These are phyloP conservation scores for Amphipyra berbera DNA, from an alignment of 2,888 invertebrate genomes.

Conservation along the genomic window DNA sequence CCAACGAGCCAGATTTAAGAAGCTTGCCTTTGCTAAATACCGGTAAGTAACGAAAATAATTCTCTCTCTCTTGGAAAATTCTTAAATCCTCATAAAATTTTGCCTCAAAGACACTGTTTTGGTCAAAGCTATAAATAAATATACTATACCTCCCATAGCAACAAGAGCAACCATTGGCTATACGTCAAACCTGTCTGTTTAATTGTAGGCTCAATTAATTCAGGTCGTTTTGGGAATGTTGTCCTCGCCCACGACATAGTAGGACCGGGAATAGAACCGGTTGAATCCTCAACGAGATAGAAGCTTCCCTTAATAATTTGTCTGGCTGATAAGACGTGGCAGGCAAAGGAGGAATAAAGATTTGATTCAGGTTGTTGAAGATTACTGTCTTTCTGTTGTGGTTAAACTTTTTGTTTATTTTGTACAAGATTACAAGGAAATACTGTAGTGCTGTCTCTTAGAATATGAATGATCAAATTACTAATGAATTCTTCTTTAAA, in stretches of 20 bases:
- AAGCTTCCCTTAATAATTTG: slow-evolving; percentile 50
- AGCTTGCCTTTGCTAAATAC: neutral
- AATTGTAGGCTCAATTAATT: slow-evolving; percentile 62
- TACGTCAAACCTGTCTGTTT: slow-evolving; percentile 54
- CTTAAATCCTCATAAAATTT: no score
- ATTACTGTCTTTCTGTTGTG: slow-evolving; percentile 9
- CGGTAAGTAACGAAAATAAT: no score
- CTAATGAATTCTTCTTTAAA: no score
- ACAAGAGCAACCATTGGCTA: slow-evolving; percentile 29
- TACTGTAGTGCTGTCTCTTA: neutral
- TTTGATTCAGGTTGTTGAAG: slow-evolving; percentile 14
- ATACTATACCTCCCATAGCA: slow-evolving; percentile 10
- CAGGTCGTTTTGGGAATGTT: slow-evolving; percentile 74
- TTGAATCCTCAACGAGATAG: slow-evolving; percentile 58
- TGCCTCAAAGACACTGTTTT: neutral
- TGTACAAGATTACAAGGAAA: neutral
- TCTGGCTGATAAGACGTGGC: slow-evolving; percentile 47
- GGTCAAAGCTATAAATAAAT: slow-evolving; percentile 22
- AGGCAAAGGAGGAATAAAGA: slow-evolving; percentile 23
- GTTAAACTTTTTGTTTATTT: slow-evolving; percentile 3
- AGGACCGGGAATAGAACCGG: slow-evolving; percentile 74
- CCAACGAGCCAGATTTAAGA: no score
- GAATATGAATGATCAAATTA: neutral
- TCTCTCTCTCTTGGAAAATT: no score
- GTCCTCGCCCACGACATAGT: slow-evolving; percentile 72